Evolutionary conservation across 2,888 invertebrate species (phyloP).

Genomic region (Platerodrilus igneus): DNA sequence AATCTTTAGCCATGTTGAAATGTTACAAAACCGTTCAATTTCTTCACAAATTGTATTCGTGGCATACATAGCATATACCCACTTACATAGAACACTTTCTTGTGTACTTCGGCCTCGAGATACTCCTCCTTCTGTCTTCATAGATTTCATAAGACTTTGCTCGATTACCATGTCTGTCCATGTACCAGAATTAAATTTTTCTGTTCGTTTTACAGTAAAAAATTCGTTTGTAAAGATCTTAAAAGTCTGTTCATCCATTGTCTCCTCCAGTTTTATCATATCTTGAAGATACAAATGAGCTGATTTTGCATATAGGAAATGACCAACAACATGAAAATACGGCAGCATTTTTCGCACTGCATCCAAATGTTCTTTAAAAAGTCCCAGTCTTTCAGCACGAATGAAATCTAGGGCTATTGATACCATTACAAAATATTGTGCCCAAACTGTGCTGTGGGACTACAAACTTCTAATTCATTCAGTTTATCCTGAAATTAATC

Average conservation of each 20-base stretch:
- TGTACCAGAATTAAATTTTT: no score
- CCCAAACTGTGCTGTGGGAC: constrained; percentile 27
- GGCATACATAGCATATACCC: constrained; percentile 31
- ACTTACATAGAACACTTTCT: constrained; percentile 33
- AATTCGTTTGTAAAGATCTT: no score
- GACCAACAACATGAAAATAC: constrained; percentile 37
- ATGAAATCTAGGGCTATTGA: constrained; percentile 22
- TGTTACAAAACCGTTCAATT: constrained; percentile 27
- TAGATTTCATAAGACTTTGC: no score
- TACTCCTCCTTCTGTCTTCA: no score
- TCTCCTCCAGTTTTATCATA: constrained; percentile 33
- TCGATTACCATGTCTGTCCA: no score
- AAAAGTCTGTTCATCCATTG: constrained; percentile 32
- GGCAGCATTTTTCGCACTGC: constrained; percentile 36
- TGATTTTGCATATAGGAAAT: constrained; percentile 38
- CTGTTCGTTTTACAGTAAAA: no score
- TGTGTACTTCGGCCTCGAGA: no score
- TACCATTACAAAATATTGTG: no score
- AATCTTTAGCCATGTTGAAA: constrained; percentile 27
- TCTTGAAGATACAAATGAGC: constrained; percentile 31
- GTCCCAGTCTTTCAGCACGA: constrained; percentile 32
- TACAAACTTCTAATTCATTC: constrained; percentile 30
- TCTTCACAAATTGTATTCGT: constrained; percentile 33
- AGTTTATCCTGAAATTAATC: no score
- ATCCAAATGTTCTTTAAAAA: constrained; percentile 35